These are phyloP conservation scores for Pseudolaguvia tuberculata DNA, from an alignment of 2,113 vertebrate species.

Conservation along the genomic window DNA sequence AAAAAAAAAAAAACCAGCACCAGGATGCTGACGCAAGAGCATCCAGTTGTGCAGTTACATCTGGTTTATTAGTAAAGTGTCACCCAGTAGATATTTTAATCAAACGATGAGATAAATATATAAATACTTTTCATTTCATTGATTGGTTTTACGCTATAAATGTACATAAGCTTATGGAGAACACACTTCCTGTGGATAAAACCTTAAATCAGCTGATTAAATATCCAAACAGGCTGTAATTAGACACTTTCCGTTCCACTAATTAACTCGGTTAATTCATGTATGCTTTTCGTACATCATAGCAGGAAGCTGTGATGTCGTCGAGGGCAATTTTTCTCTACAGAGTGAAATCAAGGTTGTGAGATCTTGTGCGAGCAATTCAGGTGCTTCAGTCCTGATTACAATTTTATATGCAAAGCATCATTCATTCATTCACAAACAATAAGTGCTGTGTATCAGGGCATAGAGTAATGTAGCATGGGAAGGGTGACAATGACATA, in stretches of 20 bases:
- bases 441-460: not conserved
- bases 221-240: conserved; percentile 19
- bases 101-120: not conserved
- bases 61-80: not conserved
- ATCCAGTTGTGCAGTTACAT: not conserved
- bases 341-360: conserved; percentile 27
- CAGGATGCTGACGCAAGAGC: not conserved
- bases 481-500: no score
- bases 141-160: not conserved
- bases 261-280: conserved; percentile 37
- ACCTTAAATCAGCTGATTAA: conserved; percentile 7
- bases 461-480: not conserved
- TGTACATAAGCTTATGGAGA: not conserved
- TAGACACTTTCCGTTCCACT: conserved; percentile 30
- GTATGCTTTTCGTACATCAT: conserved; percentile 23
- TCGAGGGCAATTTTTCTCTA: conserved; percentile 17
- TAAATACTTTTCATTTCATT: not conserved
- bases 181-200: not conserved
- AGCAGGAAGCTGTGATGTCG: not conserved
- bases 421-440: not conserved
- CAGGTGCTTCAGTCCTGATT: conserved; percentile 15
- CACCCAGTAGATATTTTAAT: conserved; percentile 6
- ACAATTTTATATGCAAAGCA: conserved; percentile 18
- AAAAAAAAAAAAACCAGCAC: not conserved
- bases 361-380: not conserved